These are phyloP conservation scores for Neoscelio sp. DNA, from an alignment of 2,888 invertebrate genomes.

Conservation along the genomic window DNA sequence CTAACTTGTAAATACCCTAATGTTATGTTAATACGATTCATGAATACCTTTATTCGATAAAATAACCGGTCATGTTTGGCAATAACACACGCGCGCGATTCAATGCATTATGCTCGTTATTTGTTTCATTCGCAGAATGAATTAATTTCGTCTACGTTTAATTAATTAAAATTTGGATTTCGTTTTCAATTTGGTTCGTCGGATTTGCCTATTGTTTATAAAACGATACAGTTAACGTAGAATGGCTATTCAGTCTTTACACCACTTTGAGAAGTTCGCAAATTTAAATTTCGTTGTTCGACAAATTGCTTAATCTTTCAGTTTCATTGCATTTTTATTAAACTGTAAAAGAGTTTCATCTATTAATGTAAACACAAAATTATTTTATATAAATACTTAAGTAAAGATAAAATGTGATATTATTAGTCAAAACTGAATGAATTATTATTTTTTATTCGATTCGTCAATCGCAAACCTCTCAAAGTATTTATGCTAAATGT, in stretches of 20 bases:
- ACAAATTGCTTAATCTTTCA: too few species aligned
- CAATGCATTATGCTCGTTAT: slow-evolving; percentile 22
- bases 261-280: slow-evolving; percentile 69
- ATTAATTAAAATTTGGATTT: slow-evolving; percentile 16
- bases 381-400: background rate
- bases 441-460: too few species aligned
- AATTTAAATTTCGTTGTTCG: too few species aligned
- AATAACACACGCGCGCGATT: slow-evolving; percentile 15
- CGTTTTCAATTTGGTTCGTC: slow-evolving; percentile 30
- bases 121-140: slow-evolving; percentile 49
- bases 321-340: too few species aligned
- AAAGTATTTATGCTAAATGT: slow-evolving; percentile 17
- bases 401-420: too few species aligned
- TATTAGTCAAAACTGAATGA: too few species aligned
- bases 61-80: slow-evolving; percentile 21
- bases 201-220: slow-evolving; percentile 11
- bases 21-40: slow-evolving; percentile 14
- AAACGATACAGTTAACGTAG: slow-evolving; percentile 27
- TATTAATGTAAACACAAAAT: background rate
- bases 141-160: background rate
- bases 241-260: slow-evolving; percentile 78
- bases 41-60: slow-evolving; percentile 26
- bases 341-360: background rate
- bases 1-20: slow-evolving; percentile 18
- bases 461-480: slow-evolving; percentile 21